phyloP scores from a whole-genome alignment of 1,140 invertebrate species.

The Leptinotarsa lineolata region DNA sequence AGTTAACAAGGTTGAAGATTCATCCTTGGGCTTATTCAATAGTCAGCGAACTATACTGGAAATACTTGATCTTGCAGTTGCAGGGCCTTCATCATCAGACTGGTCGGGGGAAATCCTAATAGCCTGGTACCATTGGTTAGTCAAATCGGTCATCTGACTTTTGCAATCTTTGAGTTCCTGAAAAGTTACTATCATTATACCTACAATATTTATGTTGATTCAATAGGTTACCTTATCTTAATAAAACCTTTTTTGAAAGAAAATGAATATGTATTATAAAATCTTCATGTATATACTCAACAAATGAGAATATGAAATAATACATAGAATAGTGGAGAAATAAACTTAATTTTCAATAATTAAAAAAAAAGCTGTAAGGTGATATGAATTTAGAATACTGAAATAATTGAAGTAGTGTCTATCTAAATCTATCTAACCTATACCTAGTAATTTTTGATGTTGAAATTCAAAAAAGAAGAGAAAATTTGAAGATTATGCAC shows the following conservation, averaged over 20 bases:
- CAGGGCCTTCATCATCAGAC: constrained; percentile 63
- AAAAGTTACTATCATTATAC: constrained; percentile 39
- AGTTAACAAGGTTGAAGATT: not conserved
- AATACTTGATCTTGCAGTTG: constrained; percentile 52
- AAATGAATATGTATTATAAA: not conserved
- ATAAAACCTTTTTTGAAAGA: not conserved
- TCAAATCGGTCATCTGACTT: constrained; percentile 93
- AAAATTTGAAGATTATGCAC: too few species aligned
- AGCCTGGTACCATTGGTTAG: constrained; percentile 96
- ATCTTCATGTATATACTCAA: too few species aligned
- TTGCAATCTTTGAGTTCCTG: constrained; percentile 94
- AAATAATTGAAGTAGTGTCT: too few species aligned
- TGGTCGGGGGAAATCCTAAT: constrained; percentile 81
- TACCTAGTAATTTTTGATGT: too few species aligned
- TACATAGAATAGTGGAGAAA: too few species aligned
- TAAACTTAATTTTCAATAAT: too few species aligned
- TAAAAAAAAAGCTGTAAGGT: too few species aligned
- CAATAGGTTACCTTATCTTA: not conserved
- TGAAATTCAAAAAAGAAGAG: too few species aligned
- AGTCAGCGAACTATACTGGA: constrained; percentile 55
- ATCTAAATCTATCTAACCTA: too few species aligned
- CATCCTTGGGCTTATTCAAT: constrained; percentile 17
- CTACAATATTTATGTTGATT: not conserved
- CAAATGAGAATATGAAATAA: too few species aligned
- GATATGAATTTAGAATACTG: too few species aligned